A percentile compares a stretch with the other conserved stretches of the same genome.
Conservation (phyloP, 2,797 vertebrate genomes). For the Phalanger gymnotis region DNA sequence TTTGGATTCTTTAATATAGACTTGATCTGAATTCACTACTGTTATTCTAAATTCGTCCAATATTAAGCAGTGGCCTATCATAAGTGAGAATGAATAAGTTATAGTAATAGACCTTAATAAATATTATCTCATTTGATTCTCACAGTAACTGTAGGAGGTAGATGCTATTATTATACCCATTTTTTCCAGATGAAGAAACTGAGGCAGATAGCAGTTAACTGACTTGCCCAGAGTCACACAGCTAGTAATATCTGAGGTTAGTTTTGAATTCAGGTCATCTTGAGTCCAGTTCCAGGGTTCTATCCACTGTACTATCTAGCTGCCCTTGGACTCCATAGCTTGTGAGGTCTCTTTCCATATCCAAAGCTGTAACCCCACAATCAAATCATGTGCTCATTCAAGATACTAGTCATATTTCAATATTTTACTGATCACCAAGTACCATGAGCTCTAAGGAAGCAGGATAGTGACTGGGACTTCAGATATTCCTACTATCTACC, state of each 20-base stretch:
- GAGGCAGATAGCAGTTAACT: neutral
- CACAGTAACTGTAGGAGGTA: neutral
- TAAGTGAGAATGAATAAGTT: neutral
- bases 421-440: neutral
- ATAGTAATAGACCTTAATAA: neutral
- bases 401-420: neutral
- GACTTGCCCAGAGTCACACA: neutral
- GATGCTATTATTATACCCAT: neutral
- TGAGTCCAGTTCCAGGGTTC: neutral
- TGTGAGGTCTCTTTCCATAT: neutral
- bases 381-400: neutral
- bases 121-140: neutral
- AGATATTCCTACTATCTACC: neutral
- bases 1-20: too few species aligned
- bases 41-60: neutral
- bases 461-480: neutral
- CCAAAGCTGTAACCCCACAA: neutral
- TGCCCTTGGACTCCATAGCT: neutral
- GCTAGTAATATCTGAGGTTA: neutral
- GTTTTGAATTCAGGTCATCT: neutral
- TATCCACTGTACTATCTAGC: neutral
- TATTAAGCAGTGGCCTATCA: neutral
- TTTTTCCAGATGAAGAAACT: neutral
- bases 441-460: neutral
- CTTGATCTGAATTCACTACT: neutral